phyloP scores from a whole-genome alignment of 2,888 invertebrate species.

The Amiota communis region DNA sequence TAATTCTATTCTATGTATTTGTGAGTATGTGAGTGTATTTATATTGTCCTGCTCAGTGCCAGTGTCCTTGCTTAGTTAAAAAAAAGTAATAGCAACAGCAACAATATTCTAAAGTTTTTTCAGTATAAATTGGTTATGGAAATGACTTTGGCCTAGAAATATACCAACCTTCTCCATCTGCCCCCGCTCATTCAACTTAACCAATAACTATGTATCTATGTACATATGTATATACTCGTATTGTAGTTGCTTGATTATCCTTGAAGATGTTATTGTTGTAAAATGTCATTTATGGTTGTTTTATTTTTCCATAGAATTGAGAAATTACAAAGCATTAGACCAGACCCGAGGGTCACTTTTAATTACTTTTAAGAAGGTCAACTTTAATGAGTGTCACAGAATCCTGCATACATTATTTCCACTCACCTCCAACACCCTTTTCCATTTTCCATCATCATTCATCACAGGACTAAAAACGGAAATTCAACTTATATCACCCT shows the following conservation, averaged over 20 bases:
- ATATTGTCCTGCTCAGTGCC: conserved; percentile 18
- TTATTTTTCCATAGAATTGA: conserved; percentile 49
- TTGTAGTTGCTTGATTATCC: conserved; percentile 19
- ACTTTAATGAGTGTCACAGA: conserved; percentile 63
- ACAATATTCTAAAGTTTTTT: conserved; percentile 30
- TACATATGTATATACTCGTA: conserved; percentile 6
- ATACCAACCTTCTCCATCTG: too few relatives aligned
- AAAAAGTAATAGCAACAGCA: conserved; percentile 2
- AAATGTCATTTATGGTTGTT: neutral
- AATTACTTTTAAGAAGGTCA: conserved; percentile 71
- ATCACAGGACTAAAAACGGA: neutral
- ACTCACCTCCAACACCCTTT: neutral
- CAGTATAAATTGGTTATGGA: conserved; percentile 48
- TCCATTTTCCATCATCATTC: neutral
- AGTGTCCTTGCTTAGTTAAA: conserved; percentile 12
- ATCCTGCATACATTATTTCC: neutral
- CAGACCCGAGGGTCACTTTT: conserved; percentile 68
- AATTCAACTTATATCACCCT: too few relatives aligned
- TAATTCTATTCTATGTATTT: neutral
- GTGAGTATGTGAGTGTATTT: conserved; percentile 21
- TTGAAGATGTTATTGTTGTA: conserved; percentile 20
- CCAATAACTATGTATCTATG: neutral
- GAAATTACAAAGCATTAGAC: conserved; percentile 68
- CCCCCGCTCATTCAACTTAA: too few relatives aligned
- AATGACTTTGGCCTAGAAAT: conserved; percentile 33